These are phyloP conservation scores for Conus betulinus DNA, from an alignment of 1,140 invertebrate species.

Conservation along the genomic window DNA sequence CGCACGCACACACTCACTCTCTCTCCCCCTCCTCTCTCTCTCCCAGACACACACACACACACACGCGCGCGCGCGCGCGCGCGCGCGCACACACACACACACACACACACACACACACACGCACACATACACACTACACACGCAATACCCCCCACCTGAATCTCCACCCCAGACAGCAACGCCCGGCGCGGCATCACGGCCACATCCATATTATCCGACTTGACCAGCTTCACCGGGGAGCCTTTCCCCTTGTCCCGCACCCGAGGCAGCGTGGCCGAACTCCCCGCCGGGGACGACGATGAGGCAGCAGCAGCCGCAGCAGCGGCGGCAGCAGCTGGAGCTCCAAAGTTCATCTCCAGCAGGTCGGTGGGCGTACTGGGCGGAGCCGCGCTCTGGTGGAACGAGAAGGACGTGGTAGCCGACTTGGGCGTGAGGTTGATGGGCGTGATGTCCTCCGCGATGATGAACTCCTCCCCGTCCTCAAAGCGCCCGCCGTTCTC, in stretches of 20 bases:
- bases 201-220: slow-evolving; percentile 21
- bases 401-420: slow-evolving; percentile 61
- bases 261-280: slow-evolving; percentile 62
- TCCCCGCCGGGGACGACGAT: too few species aligned
- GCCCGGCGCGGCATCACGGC: slow-evolving; percentile 8
- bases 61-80: neutral
- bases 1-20: too few species aligned
- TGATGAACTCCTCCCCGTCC: slow-evolving; percentile 37
- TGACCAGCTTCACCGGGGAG: slow-evolving; percentile 41
- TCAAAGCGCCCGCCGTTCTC: neutral
- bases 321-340: neutral
- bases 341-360: slow-evolving; percentile 37
- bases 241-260: slow-evolving; percentile 49
- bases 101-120: neutral
- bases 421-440: slow-evolving; percentile 64
- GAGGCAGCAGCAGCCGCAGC: too few species aligned
- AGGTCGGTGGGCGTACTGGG: slow-evolving; percentile 45
- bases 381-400: slow-evolving; percentile 47
- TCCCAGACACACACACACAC: too few species aligned
- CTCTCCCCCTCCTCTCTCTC: too few species aligned
- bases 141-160: too few species aligned
- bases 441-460: slow-evolving; percentile 46
- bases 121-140: too few species aligned
- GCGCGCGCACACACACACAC: neutral
- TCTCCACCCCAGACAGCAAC: slow-evolving; percentile 38